Percentiles rank a stretch among this genome's conserved stretches.
Conservation (phyloP, 2,797 vertebrate species). For the Microhierax caerulescens region DNA sequence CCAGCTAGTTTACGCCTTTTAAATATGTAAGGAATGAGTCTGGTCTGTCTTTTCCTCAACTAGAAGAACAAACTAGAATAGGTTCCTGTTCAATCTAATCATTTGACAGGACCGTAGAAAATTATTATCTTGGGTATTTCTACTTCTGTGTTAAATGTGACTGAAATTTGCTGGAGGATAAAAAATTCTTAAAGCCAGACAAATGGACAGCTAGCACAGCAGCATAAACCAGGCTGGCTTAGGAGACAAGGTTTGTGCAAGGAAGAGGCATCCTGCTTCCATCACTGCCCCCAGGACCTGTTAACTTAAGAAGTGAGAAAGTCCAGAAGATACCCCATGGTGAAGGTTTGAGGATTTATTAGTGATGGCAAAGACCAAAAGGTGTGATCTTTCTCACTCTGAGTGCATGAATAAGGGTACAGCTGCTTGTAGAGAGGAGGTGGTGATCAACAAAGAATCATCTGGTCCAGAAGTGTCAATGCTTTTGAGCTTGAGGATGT, state of each 20-base stretch:
- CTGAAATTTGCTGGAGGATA: background rate
- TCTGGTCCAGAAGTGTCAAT: background rate
- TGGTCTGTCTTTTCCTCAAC: background rate
- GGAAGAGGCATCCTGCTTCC: background rate
- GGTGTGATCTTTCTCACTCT: background rate
- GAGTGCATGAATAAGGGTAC: background rate
- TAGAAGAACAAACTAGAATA: background rate
- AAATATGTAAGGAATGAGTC: background rate
- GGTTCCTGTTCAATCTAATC: background rate
- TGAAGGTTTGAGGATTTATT: background rate
- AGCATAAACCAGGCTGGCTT: background rate
- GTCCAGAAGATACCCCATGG: background rate
- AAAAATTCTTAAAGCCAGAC: background rate
- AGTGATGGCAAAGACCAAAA: background rate
- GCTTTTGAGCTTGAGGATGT: background rate
- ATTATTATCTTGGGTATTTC: background rate
- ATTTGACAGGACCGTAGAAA: background rate
- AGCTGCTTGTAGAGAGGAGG: background rate
- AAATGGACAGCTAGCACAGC: background rate
- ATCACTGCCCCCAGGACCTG: background rate
- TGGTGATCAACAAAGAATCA: background rate
- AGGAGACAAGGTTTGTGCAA: background rate
- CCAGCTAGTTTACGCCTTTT: background rate
- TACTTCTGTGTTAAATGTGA: background rate
- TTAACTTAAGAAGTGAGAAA: background rate